phyloP scores from a whole-genome alignment of 2,113 vertebrate genomes.

The Cyphomyrus discorhynchus region DNA sequence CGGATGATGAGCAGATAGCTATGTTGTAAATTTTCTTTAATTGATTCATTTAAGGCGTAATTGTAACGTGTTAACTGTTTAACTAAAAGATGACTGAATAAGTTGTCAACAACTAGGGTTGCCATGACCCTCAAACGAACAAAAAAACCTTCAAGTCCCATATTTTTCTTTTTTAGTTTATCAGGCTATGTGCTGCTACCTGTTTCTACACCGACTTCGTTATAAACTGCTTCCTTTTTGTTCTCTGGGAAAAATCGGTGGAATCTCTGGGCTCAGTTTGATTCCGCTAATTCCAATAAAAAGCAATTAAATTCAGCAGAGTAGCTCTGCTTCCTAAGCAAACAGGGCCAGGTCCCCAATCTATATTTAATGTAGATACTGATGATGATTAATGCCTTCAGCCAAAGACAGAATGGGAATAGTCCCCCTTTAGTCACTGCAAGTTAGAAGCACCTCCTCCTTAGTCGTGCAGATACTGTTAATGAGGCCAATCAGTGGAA shows the following conservation, averaged over 20 bases:
- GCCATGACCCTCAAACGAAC: background rate
- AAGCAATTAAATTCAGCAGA: slow-evolving; percentile 20
- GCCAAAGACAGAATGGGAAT: slow-evolving; percentile 1
- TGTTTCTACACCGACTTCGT: background rate
- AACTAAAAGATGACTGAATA: background rate
- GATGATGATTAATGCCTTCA: slow-evolving; percentile 36
- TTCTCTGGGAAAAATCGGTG: slow-evolving; percentile 18
- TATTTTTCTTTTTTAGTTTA: background rate
- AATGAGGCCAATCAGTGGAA: slow-evolving; percentile 10
- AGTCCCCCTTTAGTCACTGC: background rate
- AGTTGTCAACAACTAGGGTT: background rate
- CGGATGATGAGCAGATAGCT: background rate
- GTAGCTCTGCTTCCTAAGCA: background rate
- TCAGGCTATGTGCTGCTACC: background rate
- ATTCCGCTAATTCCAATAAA: slow-evolving; percentile 27
- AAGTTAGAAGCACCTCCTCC: background rate
- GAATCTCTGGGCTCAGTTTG: slow-evolving; percentile 20
- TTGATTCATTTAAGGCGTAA: background rate
- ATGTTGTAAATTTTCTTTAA: background rate
- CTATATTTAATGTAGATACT: slow-evolving; percentile 29
- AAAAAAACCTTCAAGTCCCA: background rate
- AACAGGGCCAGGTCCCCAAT: background rate
- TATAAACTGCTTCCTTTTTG: background rate
- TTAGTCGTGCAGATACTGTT: background rate
- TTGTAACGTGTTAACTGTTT: background rate